Evolutionary conservation across 2,113 vertebrate genomes (phyloP).

Genomic region (Aptenodytes patagonicus): DNA sequence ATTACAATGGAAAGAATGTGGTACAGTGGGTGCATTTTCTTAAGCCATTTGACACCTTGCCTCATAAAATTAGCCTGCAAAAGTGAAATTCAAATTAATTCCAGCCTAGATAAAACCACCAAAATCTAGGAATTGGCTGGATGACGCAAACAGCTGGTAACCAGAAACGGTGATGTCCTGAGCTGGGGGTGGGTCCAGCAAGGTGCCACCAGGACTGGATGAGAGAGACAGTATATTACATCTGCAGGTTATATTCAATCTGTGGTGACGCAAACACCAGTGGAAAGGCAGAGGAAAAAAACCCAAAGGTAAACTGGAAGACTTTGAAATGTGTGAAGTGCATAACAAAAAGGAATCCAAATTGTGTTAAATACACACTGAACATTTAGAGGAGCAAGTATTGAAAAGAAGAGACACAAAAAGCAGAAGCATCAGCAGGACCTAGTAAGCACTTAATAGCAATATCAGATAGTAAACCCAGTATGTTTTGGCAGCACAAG

Average conservation of each 20-base stretch:
- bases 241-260: background rate
- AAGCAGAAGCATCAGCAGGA: background rate
- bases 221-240: background rate
- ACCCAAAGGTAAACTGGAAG: background rate
- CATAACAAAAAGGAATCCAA: background rate
- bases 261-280: background rate
- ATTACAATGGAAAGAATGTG: background rate
- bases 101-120: background rate
- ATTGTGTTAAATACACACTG: background rate
- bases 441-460: background rate
- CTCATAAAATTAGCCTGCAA: background rate
- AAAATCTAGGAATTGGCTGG: background rate
- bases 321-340: background rate
- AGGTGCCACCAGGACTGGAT: background rate
- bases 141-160: background rate
- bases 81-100: background rate
- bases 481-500: background rate
- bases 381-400: background rate
- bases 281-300: background rate
- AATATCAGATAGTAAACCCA: background rate
- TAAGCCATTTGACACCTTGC: background rate
- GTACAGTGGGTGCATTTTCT: background rate
- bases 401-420: background rate
- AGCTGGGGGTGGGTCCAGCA: fast-evolving
- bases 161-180: background rate